Conservation (phyloP, 2,113 vertebrate species). For the Alces alces region DNA sequence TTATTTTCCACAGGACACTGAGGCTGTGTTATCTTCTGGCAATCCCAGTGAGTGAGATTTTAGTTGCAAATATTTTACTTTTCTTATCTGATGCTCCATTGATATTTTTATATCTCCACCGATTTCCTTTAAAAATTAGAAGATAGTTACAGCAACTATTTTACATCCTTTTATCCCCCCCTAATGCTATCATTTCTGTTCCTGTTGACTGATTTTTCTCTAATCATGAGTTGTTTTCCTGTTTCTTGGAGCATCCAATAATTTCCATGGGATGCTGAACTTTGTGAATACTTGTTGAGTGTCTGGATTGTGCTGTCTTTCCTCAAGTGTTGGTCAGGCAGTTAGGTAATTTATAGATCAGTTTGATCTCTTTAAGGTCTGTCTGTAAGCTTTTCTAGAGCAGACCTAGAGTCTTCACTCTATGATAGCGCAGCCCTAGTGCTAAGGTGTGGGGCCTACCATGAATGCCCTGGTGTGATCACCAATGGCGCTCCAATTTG, state of each 20-base stretch:
- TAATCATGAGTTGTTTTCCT: not conserved
- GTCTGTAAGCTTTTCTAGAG: not conserved
- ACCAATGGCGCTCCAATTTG: not conserved
- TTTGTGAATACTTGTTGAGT: not conserved
- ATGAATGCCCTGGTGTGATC: not conserved
- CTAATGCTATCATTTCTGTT: not conserved
- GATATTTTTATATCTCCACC: not conserved
- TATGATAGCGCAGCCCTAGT: not conserved
- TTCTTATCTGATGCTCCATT: not conserved
- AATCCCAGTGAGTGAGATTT: not conserved
- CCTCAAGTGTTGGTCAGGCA: not conserved
- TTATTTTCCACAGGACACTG: not conserved
- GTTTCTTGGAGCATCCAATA: not conserved
- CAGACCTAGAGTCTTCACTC: not conserved
- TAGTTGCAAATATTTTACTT: not conserved
- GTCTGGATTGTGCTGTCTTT: not conserved
- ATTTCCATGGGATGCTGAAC: not conserved
- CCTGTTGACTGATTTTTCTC: not conserved
- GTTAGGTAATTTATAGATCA: not conserved
- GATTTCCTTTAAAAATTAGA: not conserved
- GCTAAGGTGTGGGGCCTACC: not conserved
- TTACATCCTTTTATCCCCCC: not conserved
- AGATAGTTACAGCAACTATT: not conserved
- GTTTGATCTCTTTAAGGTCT: not conserved
- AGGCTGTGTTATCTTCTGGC: not conserved